Base-by-base conservation (phyloP, 2,888 invertebrate species). In the Meandrusa payeni region DNA sequence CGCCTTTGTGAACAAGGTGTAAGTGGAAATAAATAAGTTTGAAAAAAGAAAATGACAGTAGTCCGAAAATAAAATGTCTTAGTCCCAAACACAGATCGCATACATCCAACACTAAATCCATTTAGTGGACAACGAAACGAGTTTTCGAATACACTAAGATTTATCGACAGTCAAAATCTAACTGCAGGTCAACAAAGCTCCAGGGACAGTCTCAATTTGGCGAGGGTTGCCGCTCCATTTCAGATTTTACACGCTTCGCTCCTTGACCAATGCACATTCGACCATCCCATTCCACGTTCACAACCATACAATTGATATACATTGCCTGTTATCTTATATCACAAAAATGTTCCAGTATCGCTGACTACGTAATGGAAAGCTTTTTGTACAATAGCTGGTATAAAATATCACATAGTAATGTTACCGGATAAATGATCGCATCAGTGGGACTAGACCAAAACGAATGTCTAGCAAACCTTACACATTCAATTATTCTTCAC, bases 181-280 rank as follows among this genome's bases (percentile, higher is more conserved):
- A 60, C 61, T 58, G 57, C 61, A 54, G 57, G 61, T 58, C 57
- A 55, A 48, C 58, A 47, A 50, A 51, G 52, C 58, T 59, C 52
- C 43, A 52, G 63, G 61, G 60, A 58, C 58, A 55, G 57, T 65
- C 57, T 55, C 61, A 67, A 65, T 64, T 66, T 67, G n/a, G 65
- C 59, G 61, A 55, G 56, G 57, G 57, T 56, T 56, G 55, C 59
- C 63, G 59, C 55, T 58, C 64, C 59, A 60, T 65, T 67, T 62
- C 64, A 64, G 64, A 65, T 64, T 67, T 64, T 64, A 61, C 64
- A 64, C 63, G 58, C 55, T 54, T 53, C 48, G 45, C 48, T 50
- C 54, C 52, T 55, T 57, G 7, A 33, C 38, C 39, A 57, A 59
- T 57, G 54, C 29, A 36, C 44, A 44, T 23, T 13, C 15, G 27